Percentiles rank a stretch among this genome's conserved stretches.
phyloP scores from a whole-genome alignment of 2,797 vertebrate genomes.

The Chaetodon trifasciatus region DNA sequence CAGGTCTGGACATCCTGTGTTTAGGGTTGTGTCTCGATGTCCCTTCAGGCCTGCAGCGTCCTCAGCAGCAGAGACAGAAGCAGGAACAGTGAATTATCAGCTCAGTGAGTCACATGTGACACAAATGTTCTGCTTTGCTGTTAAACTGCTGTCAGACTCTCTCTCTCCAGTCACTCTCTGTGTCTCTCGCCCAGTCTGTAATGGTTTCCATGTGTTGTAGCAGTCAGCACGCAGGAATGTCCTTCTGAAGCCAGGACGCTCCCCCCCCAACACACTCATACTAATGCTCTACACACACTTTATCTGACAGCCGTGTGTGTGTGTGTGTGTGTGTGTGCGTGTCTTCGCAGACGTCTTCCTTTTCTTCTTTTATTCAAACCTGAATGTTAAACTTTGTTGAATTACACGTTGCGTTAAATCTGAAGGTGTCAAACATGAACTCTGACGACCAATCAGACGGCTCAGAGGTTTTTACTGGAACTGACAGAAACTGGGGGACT shows the following conservation, averaged over 20 bases:
- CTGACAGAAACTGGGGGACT: too few species aligned
- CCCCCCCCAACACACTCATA: background rate
- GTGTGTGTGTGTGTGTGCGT: background rate
- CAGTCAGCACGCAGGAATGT: constrained; percentile 84
- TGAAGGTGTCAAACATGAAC: too few species aligned
- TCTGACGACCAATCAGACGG: too few species aligned
- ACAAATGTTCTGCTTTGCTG: background rate
- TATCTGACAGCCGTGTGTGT: background rate
- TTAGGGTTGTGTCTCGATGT: too few species aligned
- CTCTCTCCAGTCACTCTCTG: background rate
- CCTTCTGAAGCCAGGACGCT: constrained; percentile 59
- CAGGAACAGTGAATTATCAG: too few species aligned
- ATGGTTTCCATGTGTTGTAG: constrained; percentile 85
- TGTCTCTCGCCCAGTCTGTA: constrained; percentile 55
- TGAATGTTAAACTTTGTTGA: too few species aligned
- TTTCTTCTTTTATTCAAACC: too few species aligned
- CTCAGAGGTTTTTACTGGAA: too few species aligned
- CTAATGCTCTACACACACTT: background rate
- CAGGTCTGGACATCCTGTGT: too few species aligned
- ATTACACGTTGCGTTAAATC: too few species aligned
- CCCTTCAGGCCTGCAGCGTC: too few species aligned
- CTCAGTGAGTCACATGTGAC: background rate
- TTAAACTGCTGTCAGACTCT: background rate
- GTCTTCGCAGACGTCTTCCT: background rate
- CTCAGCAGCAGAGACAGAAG: too few species aligned